Percentiles rank a stretch among this genome's conserved stretches.
phyloP scores from a whole-genome alignment of 1,140 invertebrate genomes.

The Rhysida immarginata region DNA sequence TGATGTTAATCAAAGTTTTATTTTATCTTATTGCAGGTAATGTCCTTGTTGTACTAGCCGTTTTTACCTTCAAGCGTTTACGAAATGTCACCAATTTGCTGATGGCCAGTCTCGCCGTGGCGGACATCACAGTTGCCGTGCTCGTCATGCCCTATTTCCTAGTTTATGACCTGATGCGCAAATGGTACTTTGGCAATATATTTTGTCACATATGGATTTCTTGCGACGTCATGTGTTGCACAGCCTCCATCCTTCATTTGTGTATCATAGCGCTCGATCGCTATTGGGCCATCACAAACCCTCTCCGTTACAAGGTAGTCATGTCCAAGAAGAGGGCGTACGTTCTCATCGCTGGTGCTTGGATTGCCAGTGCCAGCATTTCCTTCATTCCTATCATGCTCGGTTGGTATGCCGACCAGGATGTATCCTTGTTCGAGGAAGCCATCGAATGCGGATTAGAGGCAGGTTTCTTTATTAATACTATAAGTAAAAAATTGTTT shows the following conservation, averaged over 20 bases:
- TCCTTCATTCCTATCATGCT: conserved; percentile 74
- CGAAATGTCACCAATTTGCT: conserved; percentile 49
- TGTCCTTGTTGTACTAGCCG: conserved; percentile 66
- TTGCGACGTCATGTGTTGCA: conserved; percentile 37
- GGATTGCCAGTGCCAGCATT: conserved; percentile 75
- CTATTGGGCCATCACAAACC: conserved; percentile 81
- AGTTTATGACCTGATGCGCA: conserved; percentile 57
- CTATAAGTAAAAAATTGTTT: too few relatives aligned
- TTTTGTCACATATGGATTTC: conserved; percentile 52
- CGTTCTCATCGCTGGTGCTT: conserved; percentile 68
- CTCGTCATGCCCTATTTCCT: conserved; percentile 55
- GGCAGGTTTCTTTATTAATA: too few relatives aligned
- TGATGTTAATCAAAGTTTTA: background rate
- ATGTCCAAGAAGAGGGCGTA: conserved; percentile 69
- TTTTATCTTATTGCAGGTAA: conserved; percentile 42
- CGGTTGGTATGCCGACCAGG: conserved; percentile 72
- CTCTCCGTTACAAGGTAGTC: conserved; percentile 73
- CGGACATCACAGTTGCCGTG: conserved; percentile 55
- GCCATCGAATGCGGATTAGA: conserved; percentile 50
- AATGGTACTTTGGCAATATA: conserved; percentile 65
- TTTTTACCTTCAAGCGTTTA: conserved; percentile 71
- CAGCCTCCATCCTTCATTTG: conserved; percentile 78
- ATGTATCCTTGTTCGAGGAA: conserved; percentile 23
- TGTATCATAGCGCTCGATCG: conserved; percentile 78
- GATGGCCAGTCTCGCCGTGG: conserved; percentile 74